Conservation (phyloP, 2,888 invertebrate species). For the Abrostola tripartita region DNA sequence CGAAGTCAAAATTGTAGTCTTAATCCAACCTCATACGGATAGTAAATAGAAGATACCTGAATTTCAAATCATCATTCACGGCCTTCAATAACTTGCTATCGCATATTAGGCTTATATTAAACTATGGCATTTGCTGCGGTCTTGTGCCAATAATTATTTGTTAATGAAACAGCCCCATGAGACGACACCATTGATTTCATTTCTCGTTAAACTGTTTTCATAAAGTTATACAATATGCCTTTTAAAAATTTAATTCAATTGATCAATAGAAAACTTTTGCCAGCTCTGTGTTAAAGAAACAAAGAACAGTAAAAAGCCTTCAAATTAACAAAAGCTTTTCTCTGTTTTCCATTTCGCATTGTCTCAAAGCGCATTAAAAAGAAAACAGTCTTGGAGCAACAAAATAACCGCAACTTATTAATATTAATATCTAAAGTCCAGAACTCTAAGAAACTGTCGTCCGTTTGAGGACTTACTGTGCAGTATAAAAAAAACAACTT, state of each 20-base stretch:
- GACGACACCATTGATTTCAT: too few relatives aligned
- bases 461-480: not conserved
- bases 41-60: too few relatives aligned
- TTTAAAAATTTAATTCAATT: not conserved
- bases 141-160: too few relatives aligned
- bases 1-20: too few relatives aligned
- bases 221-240: too few relatives aligned
- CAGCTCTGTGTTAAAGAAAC: not conserved
- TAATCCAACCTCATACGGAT: too few relatives aligned
- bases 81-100: too few relatives aligned
- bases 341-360: slow-evolving; percentile 11
- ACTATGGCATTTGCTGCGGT: too few relatives aligned
- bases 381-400: slow-evolving; percentile 31
- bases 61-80: too few relatives aligned
- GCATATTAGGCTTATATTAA: too few relatives aligned
- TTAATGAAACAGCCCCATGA: too few relatives aligned
- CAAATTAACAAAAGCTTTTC: not conserved
- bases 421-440: slow-evolving; percentile 51
- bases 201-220: too few relatives aligned
- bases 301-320: not conserved
- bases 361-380: slow-evolving; percentile 33
- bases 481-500: slow-evolving; percentile 10
- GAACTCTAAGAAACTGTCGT: slow-evolving; percentile 15
- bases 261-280: not conserved
- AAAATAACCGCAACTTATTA: slow-evolving; percentile 45